A percentile compares a stretch with the other conserved stretches of the same genome.
phyloP scores from a whole-genome alignment of 2,113 vertebrate species.

The Corythornis cristatus region DNA sequence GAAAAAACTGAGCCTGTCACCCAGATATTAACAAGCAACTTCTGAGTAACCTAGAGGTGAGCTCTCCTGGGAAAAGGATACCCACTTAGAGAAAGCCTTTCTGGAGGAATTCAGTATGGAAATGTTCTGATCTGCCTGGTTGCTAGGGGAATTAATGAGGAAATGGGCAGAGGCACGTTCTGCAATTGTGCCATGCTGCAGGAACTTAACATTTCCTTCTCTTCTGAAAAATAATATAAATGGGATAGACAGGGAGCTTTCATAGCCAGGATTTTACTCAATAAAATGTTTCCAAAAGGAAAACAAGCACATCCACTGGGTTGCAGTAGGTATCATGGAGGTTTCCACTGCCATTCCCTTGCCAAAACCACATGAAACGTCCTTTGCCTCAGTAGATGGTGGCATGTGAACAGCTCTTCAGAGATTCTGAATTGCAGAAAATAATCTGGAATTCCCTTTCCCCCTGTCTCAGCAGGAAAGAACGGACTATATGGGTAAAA shows the following conservation, averaged over 20 bases:
- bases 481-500: background rate
- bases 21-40: background rate
- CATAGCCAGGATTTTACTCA: slow-evolving; percentile 35
- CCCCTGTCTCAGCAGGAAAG: background rate
- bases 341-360: slow-evolving; percentile 1
- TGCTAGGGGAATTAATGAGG: slow-evolving; percentile 13
- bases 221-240: slow-evolving; percentile 27
- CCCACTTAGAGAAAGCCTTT: background rate
- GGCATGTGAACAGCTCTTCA: background rate
- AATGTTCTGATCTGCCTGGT: background rate
- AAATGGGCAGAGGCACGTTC: slow-evolving; percentile 3
- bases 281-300: slow-evolving; percentile 41
- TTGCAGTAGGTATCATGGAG: slow-evolving; percentile 34
- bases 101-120: background rate
- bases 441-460: background rate
- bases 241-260: slow-evolving; percentile 24
- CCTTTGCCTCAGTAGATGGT: background rate
- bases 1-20: background rate
- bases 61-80: background rate
- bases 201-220: slow-evolving; percentile 36
- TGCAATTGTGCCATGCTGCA: slow-evolving; percentile 4
- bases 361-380: slow-evolving; percentile 46
- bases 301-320: slow-evolving; percentile 38
- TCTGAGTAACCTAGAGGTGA: background rate
- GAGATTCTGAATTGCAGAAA: background rate